Evolutionary conservation across 2,888 invertebrate genomes (phyloP).

Genomic region (Nomada ruficornis): DNA sequence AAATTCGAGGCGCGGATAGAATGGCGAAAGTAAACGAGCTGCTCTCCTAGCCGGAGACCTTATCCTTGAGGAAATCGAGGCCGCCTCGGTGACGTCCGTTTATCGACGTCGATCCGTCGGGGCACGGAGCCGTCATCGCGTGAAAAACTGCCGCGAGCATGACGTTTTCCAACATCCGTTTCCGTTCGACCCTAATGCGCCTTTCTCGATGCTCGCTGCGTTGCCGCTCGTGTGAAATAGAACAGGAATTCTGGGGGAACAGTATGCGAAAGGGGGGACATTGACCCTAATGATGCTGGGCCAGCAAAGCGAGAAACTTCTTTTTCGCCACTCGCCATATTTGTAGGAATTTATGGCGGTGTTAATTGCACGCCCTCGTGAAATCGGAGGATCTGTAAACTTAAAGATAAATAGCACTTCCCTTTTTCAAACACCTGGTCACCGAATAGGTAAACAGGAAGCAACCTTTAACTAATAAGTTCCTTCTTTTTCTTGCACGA

Average conservation of each 20-base stretch:
- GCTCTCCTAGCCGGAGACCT: conserved; percentile 32
- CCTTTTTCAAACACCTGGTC: not conserved
- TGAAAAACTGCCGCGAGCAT: conserved; percentile 24
- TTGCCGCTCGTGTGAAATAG: conserved; percentile 51
- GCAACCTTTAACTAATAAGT: conserved; percentile 20
- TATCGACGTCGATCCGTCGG: conserved; percentile 53
- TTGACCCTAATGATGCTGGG: conserved; percentile 46
- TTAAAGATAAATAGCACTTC: too few species aligned
- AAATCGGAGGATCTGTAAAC: too few species aligned
- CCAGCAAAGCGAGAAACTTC: conserved; percentile 49
- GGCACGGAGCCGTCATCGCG: conserved; percentile 8
- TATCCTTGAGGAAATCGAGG: conserved; percentile 69
- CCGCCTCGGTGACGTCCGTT: conserved; percentile 39
- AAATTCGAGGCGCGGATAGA: conserved; percentile 50
- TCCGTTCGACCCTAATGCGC: conserved; percentile 50
- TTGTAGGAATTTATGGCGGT: conserved; percentile 18
- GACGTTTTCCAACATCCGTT: conserved; percentile 63
- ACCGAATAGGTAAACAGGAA: not conserved
- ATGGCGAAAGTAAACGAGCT: conserved; percentile 50
- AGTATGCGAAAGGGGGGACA: not conserved
- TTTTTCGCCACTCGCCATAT: not conserved
- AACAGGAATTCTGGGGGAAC: conserved; percentile 32
- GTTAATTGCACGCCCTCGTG: conserved; percentile 14
- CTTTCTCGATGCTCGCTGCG: conserved; percentile 34
- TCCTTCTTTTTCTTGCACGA: not conserved